Conservation (phyloP, 2,888 invertebrate genomes). For the Noctua comes region DNA sequence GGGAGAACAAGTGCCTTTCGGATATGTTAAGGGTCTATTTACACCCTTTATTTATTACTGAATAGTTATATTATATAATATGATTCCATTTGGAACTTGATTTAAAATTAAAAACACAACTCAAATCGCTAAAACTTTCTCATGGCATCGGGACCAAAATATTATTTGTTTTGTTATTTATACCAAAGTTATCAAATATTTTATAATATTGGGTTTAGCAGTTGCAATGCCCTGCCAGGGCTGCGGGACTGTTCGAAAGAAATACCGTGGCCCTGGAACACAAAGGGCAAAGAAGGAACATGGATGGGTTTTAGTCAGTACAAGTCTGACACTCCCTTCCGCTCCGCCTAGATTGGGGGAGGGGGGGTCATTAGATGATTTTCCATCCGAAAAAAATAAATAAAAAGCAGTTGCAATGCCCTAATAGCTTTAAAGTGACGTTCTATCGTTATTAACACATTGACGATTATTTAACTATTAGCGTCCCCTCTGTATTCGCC, state of each 20-base stretch:
- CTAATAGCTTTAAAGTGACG: conserved; percentile 5
- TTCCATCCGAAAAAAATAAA: too few species aligned
- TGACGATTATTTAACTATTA: conserved; percentile 45
- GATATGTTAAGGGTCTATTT: too few species aligned
- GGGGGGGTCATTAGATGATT: too few species aligned
- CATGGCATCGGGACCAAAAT: neutral
- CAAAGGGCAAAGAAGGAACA: too few species aligned
- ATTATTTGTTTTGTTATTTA: neutral
- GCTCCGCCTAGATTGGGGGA: too few species aligned
- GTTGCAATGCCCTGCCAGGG: neutral
- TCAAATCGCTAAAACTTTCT: too few species aligned
- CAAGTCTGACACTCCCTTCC: too few species aligned
- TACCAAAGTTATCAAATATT: neutral
- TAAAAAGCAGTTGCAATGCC: neutral
- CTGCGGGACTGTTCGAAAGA: too few species aligned
- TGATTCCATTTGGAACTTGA: neutral
- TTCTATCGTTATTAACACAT: conserved; percentile 19
- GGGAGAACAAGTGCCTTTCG: too few species aligned
- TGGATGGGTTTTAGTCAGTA: too few species aligned
- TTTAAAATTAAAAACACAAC: neutral
- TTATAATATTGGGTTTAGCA: neutral
- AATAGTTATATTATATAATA: neutral
- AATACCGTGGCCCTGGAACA: too few species aligned
- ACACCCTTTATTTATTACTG: neutral
- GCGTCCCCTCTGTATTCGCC: conserved; percentile 27